Evolutionary conservation across 2,113 vertebrate species (phyloP), one percentile per base, ranked within the genome.

Genomic region (Forbesichthys agassizii): DNA sequence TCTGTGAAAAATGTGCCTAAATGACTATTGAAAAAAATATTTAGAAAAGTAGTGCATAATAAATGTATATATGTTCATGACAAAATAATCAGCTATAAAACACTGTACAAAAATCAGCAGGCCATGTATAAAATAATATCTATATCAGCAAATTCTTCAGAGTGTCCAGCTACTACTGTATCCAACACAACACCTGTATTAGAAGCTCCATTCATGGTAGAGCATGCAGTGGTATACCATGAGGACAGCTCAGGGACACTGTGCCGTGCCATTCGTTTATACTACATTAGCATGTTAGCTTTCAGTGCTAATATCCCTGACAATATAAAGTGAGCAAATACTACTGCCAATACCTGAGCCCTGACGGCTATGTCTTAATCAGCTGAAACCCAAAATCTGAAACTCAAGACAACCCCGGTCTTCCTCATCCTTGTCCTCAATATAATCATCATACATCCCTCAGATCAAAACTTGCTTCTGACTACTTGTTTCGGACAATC

Each of bases 11-110:
- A 96, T 98, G 95, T 98, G 96, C 97, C 97, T 98, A 97, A 98
- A 98, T 98, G 96, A 99, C 95, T 98, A 96, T 97, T 98, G 96
- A 96, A 98, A 99, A 99, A 97, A 98, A 99, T 96, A 96, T 96
- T 96, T 99, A 99, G 96, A 99, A 99, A 99, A 98, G 96, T 98
- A 99, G 97, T 99, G 98, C 97, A 98, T 98, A 98, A 99, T 97
- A 98, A 96, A 97, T 96, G 95, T 96, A 95, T 96, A 96, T 96
- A 98, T 98, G 96, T 98, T 96, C 96, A 97, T 99, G 97, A 97
- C 96, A 98, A 98, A 98, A 98, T 98, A 98, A 99, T 96, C 94
- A 95, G 96, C 96, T 99, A 99, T 96, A 99, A 98, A 99, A 98
- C 96, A 98, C 96, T 96, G 95, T 98, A 99, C 98, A 97, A 98